Evolutionary conservation across 2,113 vertebrate species (phyloP).

Genomic region (Camelus dromedarius): DNA sequence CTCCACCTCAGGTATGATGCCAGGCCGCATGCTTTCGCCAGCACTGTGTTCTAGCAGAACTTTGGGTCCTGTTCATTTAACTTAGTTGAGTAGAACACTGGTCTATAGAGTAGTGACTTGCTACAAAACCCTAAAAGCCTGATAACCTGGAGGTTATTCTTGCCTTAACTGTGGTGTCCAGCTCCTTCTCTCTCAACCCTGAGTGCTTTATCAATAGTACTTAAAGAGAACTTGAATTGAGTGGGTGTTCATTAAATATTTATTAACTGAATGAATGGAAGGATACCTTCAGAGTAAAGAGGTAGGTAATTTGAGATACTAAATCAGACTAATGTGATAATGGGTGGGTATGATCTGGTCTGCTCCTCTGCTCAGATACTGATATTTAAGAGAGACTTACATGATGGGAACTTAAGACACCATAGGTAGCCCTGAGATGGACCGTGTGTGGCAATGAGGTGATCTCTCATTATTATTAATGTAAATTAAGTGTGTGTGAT

Average conservation of each 20-base stretch:
- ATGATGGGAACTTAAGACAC: neutral
- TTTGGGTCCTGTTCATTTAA: neutral
- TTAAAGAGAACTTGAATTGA: constrained; percentile 17
- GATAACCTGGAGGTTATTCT: neutral
- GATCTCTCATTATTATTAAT: neutral
- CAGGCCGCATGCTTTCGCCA: neutral
- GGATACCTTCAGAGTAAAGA: neutral
- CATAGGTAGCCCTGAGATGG: neutral
- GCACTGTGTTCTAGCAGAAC: neutral
- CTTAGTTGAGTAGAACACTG: neutral
- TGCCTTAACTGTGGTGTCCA: neutral
- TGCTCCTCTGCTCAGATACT: neutral
- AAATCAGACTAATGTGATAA: neutral
- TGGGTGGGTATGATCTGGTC: neutral
- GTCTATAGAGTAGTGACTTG: neutral
- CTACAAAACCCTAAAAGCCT: neutral
- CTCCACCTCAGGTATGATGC: neutral
- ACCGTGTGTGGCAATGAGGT: neutral
- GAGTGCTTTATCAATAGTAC: neutral
- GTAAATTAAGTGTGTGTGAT: neutral
- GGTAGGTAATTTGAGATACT: neutral
- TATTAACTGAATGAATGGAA: constrained; percentile 31
- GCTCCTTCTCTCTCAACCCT: neutral
- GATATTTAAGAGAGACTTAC: neutral
- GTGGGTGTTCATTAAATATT: neutral